Base-by-base conservation (phyloP, 2,888 invertebrate genomes). In the Malthinus seriepunctatus region DNA sequence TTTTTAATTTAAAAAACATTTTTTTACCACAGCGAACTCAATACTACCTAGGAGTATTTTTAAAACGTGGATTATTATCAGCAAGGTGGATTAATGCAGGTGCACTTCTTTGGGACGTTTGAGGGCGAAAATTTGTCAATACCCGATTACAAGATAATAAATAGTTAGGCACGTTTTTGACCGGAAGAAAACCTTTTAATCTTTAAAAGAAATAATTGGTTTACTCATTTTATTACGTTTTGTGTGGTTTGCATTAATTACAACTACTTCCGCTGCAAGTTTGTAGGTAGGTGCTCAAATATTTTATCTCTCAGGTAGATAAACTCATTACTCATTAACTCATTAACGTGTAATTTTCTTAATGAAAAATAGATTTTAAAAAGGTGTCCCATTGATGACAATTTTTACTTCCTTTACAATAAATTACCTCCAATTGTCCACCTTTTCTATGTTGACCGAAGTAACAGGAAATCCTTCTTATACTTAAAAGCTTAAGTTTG, bases 11-110 rank as follows among this genome's bases (percentile, higher is more conserved):
- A 23, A 23, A 23, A 3, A 23, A 23, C 2, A 23, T 23, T 23
- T n/a, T n/a, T n/a, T n/a, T n/a, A n/a, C n/a, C n/a, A n/a, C n/a
- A n/a, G n/a, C n/a, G n/a, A n/a, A n/a, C n/a, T n/a, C n/a, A n/a
- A n/a, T n/a, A n/a, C n/a, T n/a, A n/a, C n/a, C n/a, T n/a, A n/a
- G n/a, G n/a, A n/a, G n/a, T n/a, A n/a, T n/a, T n/a, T n/a, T n/a
- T 9, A 15, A 42, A 42, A 42, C 39, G 39, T 42, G 39, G 39
- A 12, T 14, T 15, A 23, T 42, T 42, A 23, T n/a, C 39, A 11
- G 39, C 23, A 54, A 46, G 54, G 45, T 44, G 50, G 54, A 59
- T 59, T 59, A 59, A 42, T 55, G 59, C 54, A 59, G 54, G 58
- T 58, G 58, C 42, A 44, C 35, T 49, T 48, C 55, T 42, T 32